Percentiles rank a stretch among this genome's conserved stretches.
phyloP scores from a whole-genome alignment of 2,113 vertebrate genomes.

The Oophaga pumilio region DNA sequence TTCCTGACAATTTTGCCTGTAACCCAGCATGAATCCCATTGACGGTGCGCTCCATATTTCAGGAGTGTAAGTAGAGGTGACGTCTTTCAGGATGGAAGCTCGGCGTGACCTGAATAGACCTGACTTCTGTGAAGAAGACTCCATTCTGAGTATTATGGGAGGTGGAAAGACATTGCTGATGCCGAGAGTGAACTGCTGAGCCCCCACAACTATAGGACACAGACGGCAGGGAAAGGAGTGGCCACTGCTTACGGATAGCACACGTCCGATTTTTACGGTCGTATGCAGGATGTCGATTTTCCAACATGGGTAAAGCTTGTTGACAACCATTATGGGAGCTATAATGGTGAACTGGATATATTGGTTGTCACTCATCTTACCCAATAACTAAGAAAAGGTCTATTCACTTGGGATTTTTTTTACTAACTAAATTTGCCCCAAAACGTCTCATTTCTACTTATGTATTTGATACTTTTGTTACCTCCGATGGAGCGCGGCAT shows the following conservation, averaged over 20 bases:
- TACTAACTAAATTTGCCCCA: no score
- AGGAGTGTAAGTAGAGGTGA: conserved; percentile 13
- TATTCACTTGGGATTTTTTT: no score
- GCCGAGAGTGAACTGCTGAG: not conserved
- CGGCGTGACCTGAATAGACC: conserved; percentile 15
- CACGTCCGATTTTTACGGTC: not conserved
- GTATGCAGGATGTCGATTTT: no score
- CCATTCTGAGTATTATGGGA: not conserved
- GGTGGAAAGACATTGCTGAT: not conserved
- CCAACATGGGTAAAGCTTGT: no score
- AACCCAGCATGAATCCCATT: not conserved
- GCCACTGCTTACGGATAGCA: not conserved
- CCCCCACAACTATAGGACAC: conserved; percentile 1
- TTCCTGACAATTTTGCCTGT: not conserved
- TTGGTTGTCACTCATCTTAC: no score
- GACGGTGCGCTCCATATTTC: not conserved
- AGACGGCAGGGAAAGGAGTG: not conserved
- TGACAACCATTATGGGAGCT: no score
- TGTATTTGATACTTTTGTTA: no score
- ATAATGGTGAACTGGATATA: no score
- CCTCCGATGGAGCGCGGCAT: no score
- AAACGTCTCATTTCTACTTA: no score
- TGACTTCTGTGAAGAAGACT: not conserved
- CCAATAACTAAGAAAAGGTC: no score
- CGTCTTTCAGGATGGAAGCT: conserved; percentile 10